These are phyloP conservation scores for Parotia lawesii DNA, from an alignment of 2,113 vertebrate genomes.

Conservation along the genomic window DNA sequence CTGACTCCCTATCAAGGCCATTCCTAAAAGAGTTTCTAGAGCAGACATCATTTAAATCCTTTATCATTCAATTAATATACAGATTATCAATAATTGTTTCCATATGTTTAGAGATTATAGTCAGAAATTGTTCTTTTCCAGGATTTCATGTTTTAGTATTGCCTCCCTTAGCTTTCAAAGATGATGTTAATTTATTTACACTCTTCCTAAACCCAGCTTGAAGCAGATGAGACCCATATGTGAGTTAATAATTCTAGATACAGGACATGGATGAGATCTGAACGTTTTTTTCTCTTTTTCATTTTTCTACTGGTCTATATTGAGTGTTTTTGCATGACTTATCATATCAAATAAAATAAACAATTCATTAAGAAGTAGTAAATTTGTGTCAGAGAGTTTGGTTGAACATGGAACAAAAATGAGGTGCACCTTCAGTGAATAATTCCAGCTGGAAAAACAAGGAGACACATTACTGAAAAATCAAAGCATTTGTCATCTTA, in stretches of 20 bases:
- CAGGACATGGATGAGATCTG: neutral
- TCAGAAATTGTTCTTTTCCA: neutral
- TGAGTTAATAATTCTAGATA: neutral
- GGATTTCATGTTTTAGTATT: neutral
- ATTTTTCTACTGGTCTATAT: neutral
- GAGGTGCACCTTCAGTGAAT: neutral
- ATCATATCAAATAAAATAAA: neutral
- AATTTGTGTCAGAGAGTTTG: neutral
- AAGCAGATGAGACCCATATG: slow-evolving; percentile 1
- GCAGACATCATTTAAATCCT: neutral
- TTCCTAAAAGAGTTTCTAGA: neutral
- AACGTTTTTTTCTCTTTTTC: neutral
- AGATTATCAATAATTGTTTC: neutral
- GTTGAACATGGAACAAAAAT: neutral
- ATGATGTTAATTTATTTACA: slow-evolving; percentile 19
- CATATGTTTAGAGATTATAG: neutral
- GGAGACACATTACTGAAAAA: neutral
- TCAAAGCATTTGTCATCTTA: neutral
- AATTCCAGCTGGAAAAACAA: neutral
- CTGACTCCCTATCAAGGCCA: neutral
- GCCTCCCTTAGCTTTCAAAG: neutral
- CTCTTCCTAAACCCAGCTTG: neutral
- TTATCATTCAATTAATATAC: neutral
- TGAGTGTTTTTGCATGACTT: neutral
- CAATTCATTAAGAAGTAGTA: neutral